phyloP scores from a whole-genome alignment of 2,888 invertebrate genomes.

The Hetaerina titia region DNA sequence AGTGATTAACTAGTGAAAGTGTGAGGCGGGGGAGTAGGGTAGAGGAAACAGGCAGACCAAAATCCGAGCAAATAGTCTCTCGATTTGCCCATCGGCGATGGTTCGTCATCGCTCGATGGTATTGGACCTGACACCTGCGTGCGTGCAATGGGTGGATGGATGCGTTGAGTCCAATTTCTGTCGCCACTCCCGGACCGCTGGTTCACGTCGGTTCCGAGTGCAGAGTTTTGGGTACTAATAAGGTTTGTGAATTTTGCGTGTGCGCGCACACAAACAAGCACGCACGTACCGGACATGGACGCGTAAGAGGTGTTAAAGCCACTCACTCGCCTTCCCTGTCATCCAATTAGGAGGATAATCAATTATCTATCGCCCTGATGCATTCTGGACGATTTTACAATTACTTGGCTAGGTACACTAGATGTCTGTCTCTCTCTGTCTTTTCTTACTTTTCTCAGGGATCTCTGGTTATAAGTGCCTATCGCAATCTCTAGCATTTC shows the following conservation, averaged over 20 bases:
- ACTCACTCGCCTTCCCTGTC: slow-evolving; percentile 12
- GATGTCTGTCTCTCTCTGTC: neutral
- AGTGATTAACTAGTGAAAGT: too few relatives aligned
- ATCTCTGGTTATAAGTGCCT: neutral
- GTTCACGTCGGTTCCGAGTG: neutral
- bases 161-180: too few relatives aligned
- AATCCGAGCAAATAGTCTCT: too few relatives aligned
- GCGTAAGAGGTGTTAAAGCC: neutral
- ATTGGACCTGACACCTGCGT: too few relatives aligned
- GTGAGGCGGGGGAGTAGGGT: too few relatives aligned
- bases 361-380: slow-evolving; percentile 9
- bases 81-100: too few relatives aligned
- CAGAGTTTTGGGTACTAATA: neutral
- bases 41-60: too few relatives aligned
- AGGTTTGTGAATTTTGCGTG: neutral
- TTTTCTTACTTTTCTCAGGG: neutral
- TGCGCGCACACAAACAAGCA: neutral
- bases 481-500: neutral
- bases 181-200: too few relatives aligned
- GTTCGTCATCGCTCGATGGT: too few relatives aligned
- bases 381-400: neutral
- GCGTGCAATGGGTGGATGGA: too few relatives aligned
- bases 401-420: neutral
- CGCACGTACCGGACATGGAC: neutral
- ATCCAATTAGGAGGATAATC: slow-evolving; percentile 42